These are phyloP conservation scores for Bombus turneri DNA, from an alignment of 1,140 invertebrate species.

Conservation along the genomic window DNA sequence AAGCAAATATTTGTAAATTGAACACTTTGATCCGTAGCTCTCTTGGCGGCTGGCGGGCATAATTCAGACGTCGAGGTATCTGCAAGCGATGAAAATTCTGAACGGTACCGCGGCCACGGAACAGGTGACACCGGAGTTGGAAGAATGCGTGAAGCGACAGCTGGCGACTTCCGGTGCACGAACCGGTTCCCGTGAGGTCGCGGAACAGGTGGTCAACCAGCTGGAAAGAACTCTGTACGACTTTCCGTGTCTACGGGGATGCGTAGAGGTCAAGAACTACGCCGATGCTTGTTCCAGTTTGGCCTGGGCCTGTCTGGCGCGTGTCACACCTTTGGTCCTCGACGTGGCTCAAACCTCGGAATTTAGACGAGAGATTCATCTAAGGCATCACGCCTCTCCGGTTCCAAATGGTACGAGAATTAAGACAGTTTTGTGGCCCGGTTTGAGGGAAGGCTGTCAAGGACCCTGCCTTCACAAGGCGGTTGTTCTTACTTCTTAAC, in stretches of 20 bases:
- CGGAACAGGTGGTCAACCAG: slow-evolving; percentile 73
- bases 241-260: slow-evolving; percentile 88
- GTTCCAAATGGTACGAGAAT: slow-evolving; percentile 84
- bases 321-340: slow-evolving; percentile 74
- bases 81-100: slow-evolving; percentile 69
- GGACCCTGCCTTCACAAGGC: slow-evolving; percentile 88
- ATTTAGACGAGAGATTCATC: slow-evolving; percentile 85
- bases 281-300: slow-evolving; percentile 86
- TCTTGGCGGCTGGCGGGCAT: slow-evolving; percentile 76
- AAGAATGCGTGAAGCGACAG: slow-evolving; percentile 74
- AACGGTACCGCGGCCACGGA: slow-evolving; percentile 61
- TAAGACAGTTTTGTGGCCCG: slow-evolving; percentile 88
- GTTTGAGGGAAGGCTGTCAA: slow-evolving; percentile 85
- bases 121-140: slow-evolving; percentile 61
- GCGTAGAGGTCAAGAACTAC: slow-evolving; percentile 85
- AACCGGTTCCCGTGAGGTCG: slow-evolving; percentile 73
- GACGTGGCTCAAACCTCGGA: slow-evolving; percentile 71
- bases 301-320: slow-evolving; percentile 86
- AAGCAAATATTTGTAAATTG: too few relatives aligned
- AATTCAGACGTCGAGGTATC: slow-evolving; percentile 68
- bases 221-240: slow-evolving; percentile 86
- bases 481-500: slow-evolving; percentile 85
- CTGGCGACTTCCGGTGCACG: slow-evolving; percentile 71
- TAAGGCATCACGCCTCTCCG: slow-evolving; percentile 85
- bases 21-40: slow-evolving; percentile 54